Evolutionary conservation across 2,888 invertebrate genomes (phyloP).

Genomic region (Athalia circularis): DNA sequence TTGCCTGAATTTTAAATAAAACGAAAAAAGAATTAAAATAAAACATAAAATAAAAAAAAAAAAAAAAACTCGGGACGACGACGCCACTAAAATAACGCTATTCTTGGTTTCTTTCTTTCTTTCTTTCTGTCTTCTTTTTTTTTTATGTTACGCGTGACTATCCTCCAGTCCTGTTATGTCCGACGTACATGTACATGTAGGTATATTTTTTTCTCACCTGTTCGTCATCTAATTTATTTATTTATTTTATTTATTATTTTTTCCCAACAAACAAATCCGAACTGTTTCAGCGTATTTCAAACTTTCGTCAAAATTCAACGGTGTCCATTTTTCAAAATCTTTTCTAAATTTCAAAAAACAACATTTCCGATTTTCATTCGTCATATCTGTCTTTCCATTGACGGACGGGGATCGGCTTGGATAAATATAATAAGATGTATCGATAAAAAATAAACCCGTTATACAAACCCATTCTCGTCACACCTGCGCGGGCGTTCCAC

Average conservation of each 20-base stretch:
- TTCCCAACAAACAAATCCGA: not conserved
- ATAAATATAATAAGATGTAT: not conserved
- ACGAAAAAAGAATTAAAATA: no score
- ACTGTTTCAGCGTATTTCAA: no score
- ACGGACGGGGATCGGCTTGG: no score
- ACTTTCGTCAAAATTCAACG: no score
- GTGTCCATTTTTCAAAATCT: no score
- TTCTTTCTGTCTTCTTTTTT: not conserved
- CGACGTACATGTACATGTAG: not conserved
- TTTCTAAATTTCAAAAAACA: no score
- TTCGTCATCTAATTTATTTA: not conserved
- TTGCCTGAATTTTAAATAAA: constrained; percentile 34
- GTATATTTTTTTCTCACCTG: not conserved
- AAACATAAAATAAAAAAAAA: no score
- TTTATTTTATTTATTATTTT: not conserved
- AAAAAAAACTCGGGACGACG: no score
- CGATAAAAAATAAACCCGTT: constrained; percentile 31
- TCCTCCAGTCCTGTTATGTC: constrained; percentile 27
- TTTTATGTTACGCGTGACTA: constrained; percentile 30
- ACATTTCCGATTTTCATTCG: no score
- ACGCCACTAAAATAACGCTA: constrained; percentile 20
- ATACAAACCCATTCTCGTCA: not conserved
- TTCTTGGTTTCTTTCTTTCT: no score
- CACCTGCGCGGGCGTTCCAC: no score
- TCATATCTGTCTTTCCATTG: no score